Evolutionary conservation across 2,797 vertebrate genomes (phyloP), one percentile per base, ranked within the genome.

Genomic region (Melanotaenia boesemani): DNA sequence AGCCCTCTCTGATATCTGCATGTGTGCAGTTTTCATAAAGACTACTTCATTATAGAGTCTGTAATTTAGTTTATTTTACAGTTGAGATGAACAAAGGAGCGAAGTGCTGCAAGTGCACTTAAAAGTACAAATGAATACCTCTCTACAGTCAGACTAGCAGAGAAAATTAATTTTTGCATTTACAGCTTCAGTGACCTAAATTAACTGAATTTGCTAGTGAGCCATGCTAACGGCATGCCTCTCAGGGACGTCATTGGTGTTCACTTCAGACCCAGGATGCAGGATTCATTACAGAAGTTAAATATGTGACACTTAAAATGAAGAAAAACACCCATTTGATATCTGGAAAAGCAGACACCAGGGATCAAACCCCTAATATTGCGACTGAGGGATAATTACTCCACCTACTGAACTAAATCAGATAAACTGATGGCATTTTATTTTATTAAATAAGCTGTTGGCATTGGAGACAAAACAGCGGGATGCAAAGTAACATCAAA

Each of bases 111-210:
- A 26, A 11, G 5, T 41, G 24, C 10, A 22, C 3, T 56, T 24
- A 13, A 12, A n/a, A 56, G 2, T 37, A n/a, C 8, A 60, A 77
- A 56, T 69, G 7, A 56, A 72, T 55, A 63, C 16, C 61, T 71
- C 34, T 44, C n/a, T 70, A 8, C 65, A 63, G n/a, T 63, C 58
- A 8, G 48, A 59, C 30, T 56, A 9, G 58, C 26, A 72, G 26
- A 34, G 16, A 67, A 50, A 65, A 72, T 26, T 37, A 58, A 44
- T 8, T 58, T 58, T 61, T 54, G 48, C 46, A 46, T 70, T 77
- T 10, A 61, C 57, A 36, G 30, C 70, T 66, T 63, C 28, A 41
- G 10, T 73, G 63, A 81, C 59, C 56, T 69, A 60, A 69, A 80
- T 70, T 13, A 72, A 67, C 34, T 76, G 22, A 6, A 71, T 67